These are phyloP conservation scores for Toxonevra muliebris DNA, from an alignment of 2,888 invertebrate species.

Conservation along the genomic window DNA sequence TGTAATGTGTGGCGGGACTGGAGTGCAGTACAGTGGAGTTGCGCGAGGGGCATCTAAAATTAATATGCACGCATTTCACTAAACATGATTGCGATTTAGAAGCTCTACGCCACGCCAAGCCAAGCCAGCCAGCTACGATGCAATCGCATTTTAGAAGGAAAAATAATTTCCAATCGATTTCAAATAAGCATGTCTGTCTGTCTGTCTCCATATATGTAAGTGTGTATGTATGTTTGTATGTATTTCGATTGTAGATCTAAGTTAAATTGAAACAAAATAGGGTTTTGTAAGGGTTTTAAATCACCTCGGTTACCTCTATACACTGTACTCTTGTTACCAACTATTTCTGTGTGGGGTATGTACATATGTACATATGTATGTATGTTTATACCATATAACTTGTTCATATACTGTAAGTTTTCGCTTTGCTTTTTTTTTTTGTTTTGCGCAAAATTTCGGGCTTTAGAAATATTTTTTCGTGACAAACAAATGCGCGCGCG, in stretches of 20 bases:
- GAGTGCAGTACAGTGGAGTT: no score
- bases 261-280: constrained; percentile 55
- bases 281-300: constrained; percentile 12
- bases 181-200: constrained; percentile 53
- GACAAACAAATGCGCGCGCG: constrained; percentile 61
- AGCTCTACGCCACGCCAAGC: background rate
- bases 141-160: no score
- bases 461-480: constrained; percentile 48
- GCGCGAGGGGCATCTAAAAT: constrained; percentile 42
- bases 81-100: background rate
- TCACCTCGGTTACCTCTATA: no score
- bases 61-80: constrained; percentile 60
- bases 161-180: constrained; percentile 51
- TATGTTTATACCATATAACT: background rate
- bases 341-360: background rate
- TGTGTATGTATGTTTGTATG: no score
- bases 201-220: background rate
- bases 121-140: background rate
- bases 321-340: no score
- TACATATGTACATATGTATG: constrained; percentile 3
- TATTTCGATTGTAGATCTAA: no score
- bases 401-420: background rate
- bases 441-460: constrained; percentile 48
- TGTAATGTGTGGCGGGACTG: no score
- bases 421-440: background rate